phyloP scores from a whole-genome alignment of 2,797 vertebrate genomes.

The Peromyscus melanophrys region DNA sequence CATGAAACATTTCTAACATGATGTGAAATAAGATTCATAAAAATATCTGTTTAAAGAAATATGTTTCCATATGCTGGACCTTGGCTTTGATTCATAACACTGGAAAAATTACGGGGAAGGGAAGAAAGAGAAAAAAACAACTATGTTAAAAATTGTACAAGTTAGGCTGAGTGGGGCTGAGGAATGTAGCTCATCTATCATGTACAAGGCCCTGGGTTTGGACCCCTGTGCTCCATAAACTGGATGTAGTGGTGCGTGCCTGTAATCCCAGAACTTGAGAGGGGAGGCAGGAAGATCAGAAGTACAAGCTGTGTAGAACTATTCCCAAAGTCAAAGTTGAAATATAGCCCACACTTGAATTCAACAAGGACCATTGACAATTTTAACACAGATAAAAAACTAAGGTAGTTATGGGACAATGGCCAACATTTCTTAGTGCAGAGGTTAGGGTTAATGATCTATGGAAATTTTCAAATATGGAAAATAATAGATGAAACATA shows the following conservation, averaged over 20 bases:
- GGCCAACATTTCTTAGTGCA: neutral
- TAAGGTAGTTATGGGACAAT: neutral
- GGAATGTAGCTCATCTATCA: neutral
- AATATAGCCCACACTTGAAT: neutral
- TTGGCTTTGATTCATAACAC: neutral
- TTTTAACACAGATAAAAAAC: neutral
- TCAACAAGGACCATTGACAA: neutral
- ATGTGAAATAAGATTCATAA: slow-evolving; percentile 40
- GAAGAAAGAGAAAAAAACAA: neutral
- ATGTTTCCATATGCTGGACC: neutral
- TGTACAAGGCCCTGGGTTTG: neutral
- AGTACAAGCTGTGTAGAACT: neutral
- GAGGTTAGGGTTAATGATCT: neutral
- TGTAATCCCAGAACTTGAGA: neutral
- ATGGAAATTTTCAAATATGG: neutral
- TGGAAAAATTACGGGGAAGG: neutral
- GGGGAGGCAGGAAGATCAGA: neutral
- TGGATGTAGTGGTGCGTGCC: neutral
- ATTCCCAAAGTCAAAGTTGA: neutral
- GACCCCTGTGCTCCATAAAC: neutral
- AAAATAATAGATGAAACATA: neutral
- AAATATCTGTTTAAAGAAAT: slow-evolving; percentile 31
- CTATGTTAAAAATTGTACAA: neutral
- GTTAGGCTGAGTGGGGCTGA: neutral
- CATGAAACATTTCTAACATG: slow-evolving; percentile 35